Evolutionary conservation across 1,140 invertebrate species (phyloP), one percentile per base, ranked within the genome.

Genomic region (Bombus polaris): DNA sequence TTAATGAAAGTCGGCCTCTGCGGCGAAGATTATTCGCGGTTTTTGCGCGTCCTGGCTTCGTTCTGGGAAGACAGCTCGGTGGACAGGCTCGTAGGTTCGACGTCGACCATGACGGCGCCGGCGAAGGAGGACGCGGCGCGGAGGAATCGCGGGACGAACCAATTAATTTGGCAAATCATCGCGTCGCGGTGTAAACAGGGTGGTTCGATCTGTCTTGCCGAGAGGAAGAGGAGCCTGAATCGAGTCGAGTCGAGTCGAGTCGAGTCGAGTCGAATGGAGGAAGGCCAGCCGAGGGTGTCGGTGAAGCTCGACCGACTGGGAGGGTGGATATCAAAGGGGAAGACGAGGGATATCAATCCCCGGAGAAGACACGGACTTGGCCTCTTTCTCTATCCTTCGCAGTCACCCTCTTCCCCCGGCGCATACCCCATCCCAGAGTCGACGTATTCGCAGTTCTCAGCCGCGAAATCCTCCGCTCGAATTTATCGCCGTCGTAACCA

Each of bases 401-500:
- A 28, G 25, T 37, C 35, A 28, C 37, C 39, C 71, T 10, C 10
- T 59, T 35, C 10, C 28, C 1, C 18, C 35, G 9, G 13, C 5
- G 13, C 25, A 10, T 70, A 25, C 0, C 70, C 57, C 71, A 44
- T 65, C 65, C 37, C 74, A 77, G 70, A 84, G 47, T 65, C 85
- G 62, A 91, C 83, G 90, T 90, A 93, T 92, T 91, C 92, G 92
- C 92, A 94, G 93, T 93, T 94, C 93, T 94, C 93, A 94, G 93
- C 94, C 94, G 92, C 93, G 90, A 93, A 95, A 94, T 94, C 92
- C 93, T 92, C 82, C 91, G 90, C 90, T 93, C 86, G 79, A 94
- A 94, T 95, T 95, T 95, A 95, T 95, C 93, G 93, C 91, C 85
- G 90, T 94, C 92, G 93, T 95, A 95, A 94, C 93, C 88, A 91